Conservation (phyloP, 2,797 vertebrate species). For the Scolopax bukidnonensis region DNA sequence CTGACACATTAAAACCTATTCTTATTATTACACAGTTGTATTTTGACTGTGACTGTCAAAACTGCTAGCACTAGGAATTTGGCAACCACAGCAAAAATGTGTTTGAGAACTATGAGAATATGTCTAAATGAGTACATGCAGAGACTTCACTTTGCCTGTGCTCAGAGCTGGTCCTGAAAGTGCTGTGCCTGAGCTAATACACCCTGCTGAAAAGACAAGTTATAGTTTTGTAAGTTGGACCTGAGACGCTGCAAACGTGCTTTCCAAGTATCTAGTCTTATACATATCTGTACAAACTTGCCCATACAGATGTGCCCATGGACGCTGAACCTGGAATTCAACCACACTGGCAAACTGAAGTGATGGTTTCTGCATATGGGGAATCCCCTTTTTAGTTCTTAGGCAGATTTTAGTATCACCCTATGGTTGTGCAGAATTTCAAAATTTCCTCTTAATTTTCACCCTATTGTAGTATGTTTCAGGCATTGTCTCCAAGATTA, state of each 20-base stretch:
- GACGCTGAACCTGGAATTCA: not conserved
- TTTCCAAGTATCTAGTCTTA: not conserved
- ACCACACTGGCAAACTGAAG: not conserved
- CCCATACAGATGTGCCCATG: not conserved
- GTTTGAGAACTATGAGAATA: not conserved
- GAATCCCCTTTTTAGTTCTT: not conserved
- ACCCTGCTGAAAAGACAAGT: not conserved
- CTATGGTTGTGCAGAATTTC: not conserved
- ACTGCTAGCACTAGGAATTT: not conserved
- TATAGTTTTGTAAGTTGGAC: not conserved
- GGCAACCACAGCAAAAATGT: slow-evolving; percentile 23
- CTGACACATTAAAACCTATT: not conserved
- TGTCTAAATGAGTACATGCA: not conserved
- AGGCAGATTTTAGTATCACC: not conserved
- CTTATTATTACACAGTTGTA: slow-evolving; percentile 18
- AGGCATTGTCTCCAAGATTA: not conserved
- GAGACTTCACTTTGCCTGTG: not conserved
- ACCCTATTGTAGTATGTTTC: not conserved
- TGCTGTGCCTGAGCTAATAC: not conserved
- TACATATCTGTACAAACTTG: not conserved
- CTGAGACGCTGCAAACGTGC: not conserved
- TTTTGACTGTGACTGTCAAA: slow-evolving; percentile 62
- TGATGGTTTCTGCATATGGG: not conserved
- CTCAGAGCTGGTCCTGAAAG: not conserved
- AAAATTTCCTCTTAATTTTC: not conserved